Percentiles rank a stretch among this genome's conserved stretches.
phyloP scores from a whole-genome alignment of 2,797 vertebrate species.

The Eleutherodactylus coqui region DNA sequence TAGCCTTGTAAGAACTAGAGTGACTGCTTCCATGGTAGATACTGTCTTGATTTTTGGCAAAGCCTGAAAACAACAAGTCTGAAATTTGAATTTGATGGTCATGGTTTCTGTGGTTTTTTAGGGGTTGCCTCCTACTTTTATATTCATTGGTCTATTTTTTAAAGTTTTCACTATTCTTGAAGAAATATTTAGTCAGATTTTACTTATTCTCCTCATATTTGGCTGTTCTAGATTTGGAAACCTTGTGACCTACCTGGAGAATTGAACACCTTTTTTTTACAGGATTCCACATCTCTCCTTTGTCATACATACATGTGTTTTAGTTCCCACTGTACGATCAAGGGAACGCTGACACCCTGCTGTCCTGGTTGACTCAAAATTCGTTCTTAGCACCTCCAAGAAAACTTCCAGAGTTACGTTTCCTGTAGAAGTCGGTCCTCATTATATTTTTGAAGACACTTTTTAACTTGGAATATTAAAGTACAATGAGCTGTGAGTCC shows the following conservation, averaged over 20 bases:
- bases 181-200: not conserved
- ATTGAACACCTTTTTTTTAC: conserved; percentile 28
- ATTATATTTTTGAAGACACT: conserved; percentile 51
- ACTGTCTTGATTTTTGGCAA: not conserved
- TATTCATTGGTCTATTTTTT: not conserved
- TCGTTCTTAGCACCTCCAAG: conserved; percentile 26
- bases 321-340: conserved; percentile 22
- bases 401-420: conserved; percentile 12
- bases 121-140: not conserved
- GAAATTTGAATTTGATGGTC: not conserved
- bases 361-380: conserved; percentile 42
- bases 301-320: conserved; percentile 31
- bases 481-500: conserved; percentile 33
- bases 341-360: conserved; percentile 20
- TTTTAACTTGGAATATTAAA: conserved; percentile 55
- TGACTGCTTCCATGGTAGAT: not conserved
- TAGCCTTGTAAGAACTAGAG: not conserved
- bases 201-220: not conserved
- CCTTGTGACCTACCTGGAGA: conserved; percentile 29
- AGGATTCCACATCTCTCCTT: not conserved
- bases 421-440: conserved; percentile 34
- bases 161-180: not conserved
- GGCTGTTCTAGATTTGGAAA: conserved; percentile 2
- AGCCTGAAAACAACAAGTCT: not conserved
- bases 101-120: not conserved